Evolutionary conservation across 1,140 invertebrate species (phyloP), one percentile per base, ranked within the genome.

Genomic region (Lordiphosa clarofinis): DNA sequence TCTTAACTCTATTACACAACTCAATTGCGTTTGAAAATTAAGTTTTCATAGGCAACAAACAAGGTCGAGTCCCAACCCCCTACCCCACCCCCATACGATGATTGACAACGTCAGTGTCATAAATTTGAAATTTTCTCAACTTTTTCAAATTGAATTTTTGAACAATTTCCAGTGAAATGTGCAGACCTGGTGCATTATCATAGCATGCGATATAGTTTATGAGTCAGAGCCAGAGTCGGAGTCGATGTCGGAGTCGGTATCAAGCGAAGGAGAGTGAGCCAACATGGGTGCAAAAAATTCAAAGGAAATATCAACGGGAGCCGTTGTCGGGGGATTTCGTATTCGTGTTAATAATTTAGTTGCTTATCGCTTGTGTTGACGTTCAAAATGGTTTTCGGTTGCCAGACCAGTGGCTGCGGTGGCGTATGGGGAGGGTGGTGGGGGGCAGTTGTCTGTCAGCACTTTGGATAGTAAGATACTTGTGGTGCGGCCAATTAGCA

Each of bases 281-380:
- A 49, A 52, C 50, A 53, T 65, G 56, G 70, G 56, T 58, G 57
- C 62, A 58, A 36, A 44, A 42, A 68, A 64, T 75, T 62, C 69
- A 62, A 49, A 57, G 60, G 79, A 84, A 86, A 57, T 66, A 61
- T 58, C 67, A 61, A 70, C 67, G 62, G 67, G 54, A 73, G 70
- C 54, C 66, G 49, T 52, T 54, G 47, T 31, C 28, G 28, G 28
- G 28, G 28, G 28, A 31, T 31, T 31, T 31, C 28, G 35, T 13
- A 59, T 73, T 84, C 73, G 79, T 84, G 78, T 86, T 84, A 86
- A 84, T 84, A 84, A 84, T 84, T 84, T 84, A 84, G 73, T 84
- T 73, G 78, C 78, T 84, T 84, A 84, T 84, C 78, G 78, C 37
- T 54, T 37, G 79, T 73, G 79, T 76, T 84, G 78, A 84, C 79